phyloP scores from a whole-genome alignment of 2,797 vertebrate genomes.

The Ciconia nigra region DNA sequence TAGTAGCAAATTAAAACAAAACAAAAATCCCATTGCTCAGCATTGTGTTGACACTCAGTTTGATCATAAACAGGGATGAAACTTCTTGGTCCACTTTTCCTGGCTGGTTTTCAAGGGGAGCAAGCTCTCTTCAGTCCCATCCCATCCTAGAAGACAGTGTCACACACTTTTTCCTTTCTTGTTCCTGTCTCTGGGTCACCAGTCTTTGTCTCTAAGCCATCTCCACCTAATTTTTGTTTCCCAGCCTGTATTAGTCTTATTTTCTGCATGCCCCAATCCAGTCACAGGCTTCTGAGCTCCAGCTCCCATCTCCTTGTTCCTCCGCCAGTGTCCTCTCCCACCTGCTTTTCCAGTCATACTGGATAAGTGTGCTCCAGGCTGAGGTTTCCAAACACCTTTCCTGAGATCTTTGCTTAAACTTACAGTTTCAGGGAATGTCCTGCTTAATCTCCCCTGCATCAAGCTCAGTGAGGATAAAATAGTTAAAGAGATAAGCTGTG shows the following conservation, averaged over 20 bases:
- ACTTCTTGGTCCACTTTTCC: not conserved
- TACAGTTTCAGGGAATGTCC: not conserved
- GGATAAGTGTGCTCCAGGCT: not conserved
- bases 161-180: not conserved
- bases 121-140: not conserved
- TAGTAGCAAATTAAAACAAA: not conserved
- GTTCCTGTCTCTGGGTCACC: not conserved
- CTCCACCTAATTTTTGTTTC: not conserved
- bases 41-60: not conserved
- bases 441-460: not conserved
- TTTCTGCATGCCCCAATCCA: not conserved
- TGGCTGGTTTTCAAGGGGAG: not conserved
- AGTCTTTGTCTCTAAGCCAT: not conserved
- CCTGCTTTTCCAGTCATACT: not conserved
- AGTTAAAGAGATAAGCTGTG: not conserved
- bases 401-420: not conserved
- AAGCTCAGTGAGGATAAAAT: not conserved
- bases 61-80: not conserved
- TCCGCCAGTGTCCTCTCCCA: not conserved
- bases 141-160: not conserved
- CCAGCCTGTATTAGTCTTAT: not conserved
- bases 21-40: not conserved
- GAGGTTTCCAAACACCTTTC: not conserved
- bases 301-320: not conserved
- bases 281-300: not conserved